Conservation (phyloP, 2,888 invertebrate species). For the Chaetogeoica ovagalla region DNA sequence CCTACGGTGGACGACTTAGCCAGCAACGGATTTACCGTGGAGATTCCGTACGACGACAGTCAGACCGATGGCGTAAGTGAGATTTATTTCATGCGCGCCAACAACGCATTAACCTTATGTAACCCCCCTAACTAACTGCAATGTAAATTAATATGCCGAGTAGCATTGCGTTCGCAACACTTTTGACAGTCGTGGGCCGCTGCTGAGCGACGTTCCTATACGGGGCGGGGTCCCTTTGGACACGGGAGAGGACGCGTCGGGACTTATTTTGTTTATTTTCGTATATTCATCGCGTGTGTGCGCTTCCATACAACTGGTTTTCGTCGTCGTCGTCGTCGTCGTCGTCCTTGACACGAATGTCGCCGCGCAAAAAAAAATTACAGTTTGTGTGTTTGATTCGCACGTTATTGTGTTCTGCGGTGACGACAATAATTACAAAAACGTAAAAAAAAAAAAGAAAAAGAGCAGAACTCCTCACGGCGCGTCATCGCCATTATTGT, state of each 20-base stretch:
- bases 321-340: background rate
- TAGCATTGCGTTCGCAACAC: slow-evolving; percentile 24
- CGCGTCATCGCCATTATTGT: too few relatives aligned
- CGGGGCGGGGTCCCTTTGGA: background rate
- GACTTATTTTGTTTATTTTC: background rate
- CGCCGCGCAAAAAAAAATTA: background rate
- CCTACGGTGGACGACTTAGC: slow-evolving; percentile 60
- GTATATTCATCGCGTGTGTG: background rate
- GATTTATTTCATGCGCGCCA: slow-evolving; percentile 38
- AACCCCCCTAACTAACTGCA: background rate
- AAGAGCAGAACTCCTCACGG: too few relatives aligned
- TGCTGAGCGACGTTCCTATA: slow-evolving; percentile 1
- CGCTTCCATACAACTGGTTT: background rate
- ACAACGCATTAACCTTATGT: background rate
- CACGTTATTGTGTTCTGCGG: background rate
- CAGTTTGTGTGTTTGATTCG: background rate
- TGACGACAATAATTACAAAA: background rate
- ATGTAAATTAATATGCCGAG: background rate
- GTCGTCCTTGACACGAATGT: background rate
- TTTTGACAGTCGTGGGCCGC: background rate
- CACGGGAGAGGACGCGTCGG: too few relatives aligned
- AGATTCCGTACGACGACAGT: slow-evolving; percentile 56
- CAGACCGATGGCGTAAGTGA: slow-evolving; percentile 56
- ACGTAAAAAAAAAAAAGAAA: too few relatives aligned
- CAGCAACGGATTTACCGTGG: slow-evolving; percentile 55